Evolutionary conservation across 2,888 invertebrate species (phyloP), one percentile per base, ranked within the genome.

Genomic region (Clitarchus hookeri): DNA sequence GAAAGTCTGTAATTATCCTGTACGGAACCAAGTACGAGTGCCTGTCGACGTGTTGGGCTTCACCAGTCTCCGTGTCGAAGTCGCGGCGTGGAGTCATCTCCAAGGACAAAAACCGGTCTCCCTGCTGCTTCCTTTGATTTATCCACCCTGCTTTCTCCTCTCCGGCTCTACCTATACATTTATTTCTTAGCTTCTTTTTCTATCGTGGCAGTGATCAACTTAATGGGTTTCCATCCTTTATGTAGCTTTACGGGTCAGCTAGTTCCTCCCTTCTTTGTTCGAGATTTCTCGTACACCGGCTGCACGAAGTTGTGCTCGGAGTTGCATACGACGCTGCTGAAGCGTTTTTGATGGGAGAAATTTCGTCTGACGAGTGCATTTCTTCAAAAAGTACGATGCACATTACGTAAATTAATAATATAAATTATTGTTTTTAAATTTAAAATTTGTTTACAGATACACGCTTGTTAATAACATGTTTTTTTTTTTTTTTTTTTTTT

Each of bases 101-200:
- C 65, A 65, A 65, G 65, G 65, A n/a, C 65, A 65, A 65, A 65
- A 65, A 65, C 65, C n/a, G 65, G 65, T 65, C 65, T 65, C 65
- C n/a, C 65, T n/a, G 65, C 65, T 65, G 19, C 65, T 65, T 65
- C 65, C 65, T 65, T 65, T 65, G 65, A 65, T 65, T 65, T 65
- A 65, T 65, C 65, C 65, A 65, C 65, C 65, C 11, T 65, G 65
- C 65, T 65, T 65, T 65, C 65, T 65, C 65, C 65, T 65, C 65
- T 65, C 65, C 65, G 11, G 12, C 65, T 65, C 23, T n/a, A 65
- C 65, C 65, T 65, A 65, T 65, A 65, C 65, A 19, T 65, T 65
- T 65, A n/a, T 65, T 65, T 65, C n/a, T 65, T 65, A 23, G 23
- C 8, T 23, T n/a, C 6, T 65, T n/a, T n/a, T 65, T 36, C 36